phyloP scores from a whole-genome alignment of 2,113 vertebrate genomes.

The Pelobates fuscus region DNA sequence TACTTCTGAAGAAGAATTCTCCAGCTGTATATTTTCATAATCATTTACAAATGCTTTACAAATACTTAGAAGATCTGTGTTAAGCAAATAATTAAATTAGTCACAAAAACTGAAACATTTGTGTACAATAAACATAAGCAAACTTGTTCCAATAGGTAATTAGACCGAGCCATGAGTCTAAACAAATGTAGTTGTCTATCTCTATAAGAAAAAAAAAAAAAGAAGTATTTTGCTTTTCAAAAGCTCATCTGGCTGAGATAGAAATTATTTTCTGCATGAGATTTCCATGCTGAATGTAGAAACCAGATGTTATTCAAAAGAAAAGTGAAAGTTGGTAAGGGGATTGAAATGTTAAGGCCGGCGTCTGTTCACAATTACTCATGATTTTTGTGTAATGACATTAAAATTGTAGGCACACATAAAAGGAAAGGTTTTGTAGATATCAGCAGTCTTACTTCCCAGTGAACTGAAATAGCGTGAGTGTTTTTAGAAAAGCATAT shows the following conservation, averaged over 20 bases:
- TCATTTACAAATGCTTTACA: conserved; percentile 21
- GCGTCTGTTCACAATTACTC: conserved; percentile 89
- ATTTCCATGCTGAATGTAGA: conserved; percentile 64
- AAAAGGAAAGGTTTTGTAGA: conserved; percentile 71
- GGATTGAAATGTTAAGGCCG: conserved; percentile 47
- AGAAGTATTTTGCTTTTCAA: conserved; percentile 18
- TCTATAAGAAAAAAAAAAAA: conserved; percentile 12
- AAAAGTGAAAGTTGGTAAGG: conserved; percentile 43
- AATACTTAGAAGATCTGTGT: background rate
- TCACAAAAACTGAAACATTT: conserved; percentile 1
- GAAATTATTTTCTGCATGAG: conserved; percentile 26
- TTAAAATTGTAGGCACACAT: conserved; percentile 75
- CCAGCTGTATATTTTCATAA: conserved; percentile 3
- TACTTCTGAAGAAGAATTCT: background rate
- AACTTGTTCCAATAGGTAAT: conserved; percentile 11
- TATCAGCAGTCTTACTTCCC: conserved; percentile 55
- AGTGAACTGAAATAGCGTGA: conserved; percentile 67
- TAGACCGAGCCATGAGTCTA: conserved; percentile 9
- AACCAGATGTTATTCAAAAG: conserved; percentile 83
- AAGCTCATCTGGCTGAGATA: conserved; percentile 48
- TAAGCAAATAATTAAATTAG: conserved; percentile 9
- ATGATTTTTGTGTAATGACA: conserved; percentile 81
- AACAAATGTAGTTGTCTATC: conserved; percentile 23
- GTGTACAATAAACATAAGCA: conserved; percentile 7
- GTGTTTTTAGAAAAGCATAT: conserved; percentile 68